These are phyloP conservation scores for Anadara kagoshimensis DNA, from an alignment of 1,140 invertebrate genomes.

Conservation along the genomic window DNA sequence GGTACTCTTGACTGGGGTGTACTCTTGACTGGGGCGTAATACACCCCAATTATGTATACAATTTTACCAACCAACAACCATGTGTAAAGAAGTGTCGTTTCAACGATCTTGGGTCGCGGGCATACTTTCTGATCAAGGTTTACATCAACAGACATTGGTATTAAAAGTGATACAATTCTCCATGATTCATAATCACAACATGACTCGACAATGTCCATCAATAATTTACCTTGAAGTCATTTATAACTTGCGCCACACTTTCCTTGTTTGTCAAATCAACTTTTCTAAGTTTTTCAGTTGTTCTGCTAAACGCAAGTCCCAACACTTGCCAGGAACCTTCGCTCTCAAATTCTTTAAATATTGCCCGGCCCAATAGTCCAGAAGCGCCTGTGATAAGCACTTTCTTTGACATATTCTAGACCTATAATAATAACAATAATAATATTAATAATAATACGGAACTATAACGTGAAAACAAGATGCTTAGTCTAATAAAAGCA, in stretches of 20 bases:
- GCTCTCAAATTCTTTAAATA: constrained; percentile 67
- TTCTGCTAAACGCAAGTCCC: constrained; percentile 74
- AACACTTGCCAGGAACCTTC: constrained; percentile 68
- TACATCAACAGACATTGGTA: background rate
- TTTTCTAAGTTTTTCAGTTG: constrained; percentile 61
- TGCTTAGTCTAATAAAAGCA: too few species aligned
- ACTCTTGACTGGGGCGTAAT: too few species aligned
- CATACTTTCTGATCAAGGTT: too few species aligned
- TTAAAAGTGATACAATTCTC: background rate
- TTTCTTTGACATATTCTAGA: constrained; percentile 43
- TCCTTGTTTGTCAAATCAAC: constrained; percentile 71
- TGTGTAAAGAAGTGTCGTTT: too few species aligned
- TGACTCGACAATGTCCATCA: background rate
- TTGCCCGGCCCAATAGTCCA: constrained; percentile 75
- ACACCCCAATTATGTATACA: too few species aligned
- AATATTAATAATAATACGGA: too few species aligned
- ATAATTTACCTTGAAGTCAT: constrained; percentile 58
- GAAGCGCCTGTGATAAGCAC: constrained; percentile 76
- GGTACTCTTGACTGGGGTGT: too few species aligned
- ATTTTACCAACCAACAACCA: too few species aligned
- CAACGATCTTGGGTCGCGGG: background rate
- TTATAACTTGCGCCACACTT: constrained; percentile 65
- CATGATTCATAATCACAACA: background rate
- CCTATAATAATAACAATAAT: too few species aligned
- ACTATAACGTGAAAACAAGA: too few species aligned